Conservation (phyloP, 2,113 vertebrate genomes). For the Brienomyrus brachyistius region DNA sequence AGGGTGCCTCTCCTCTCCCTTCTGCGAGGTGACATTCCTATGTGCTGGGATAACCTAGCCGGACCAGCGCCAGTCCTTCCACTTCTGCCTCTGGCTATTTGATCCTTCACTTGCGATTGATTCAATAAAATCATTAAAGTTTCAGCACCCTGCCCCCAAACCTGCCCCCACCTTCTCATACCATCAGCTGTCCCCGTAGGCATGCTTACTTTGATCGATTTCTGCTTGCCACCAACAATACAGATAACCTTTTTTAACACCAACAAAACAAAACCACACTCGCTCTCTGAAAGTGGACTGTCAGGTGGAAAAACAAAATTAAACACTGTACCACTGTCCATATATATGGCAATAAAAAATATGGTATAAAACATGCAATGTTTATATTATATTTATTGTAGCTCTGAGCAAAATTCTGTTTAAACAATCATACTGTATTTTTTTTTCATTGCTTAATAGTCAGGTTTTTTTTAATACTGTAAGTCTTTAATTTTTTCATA, state of each 20-base stretch:
- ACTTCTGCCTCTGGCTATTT: slow-evolving; percentile 44
- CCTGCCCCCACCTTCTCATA: background rate
- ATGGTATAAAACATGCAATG: background rate
- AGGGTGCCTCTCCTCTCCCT: slow-evolving; percentile 55
- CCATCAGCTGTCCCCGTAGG: slow-evolving; percentile 19
- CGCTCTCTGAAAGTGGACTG: slow-evolving; percentile 26
- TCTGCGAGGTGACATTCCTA: slow-evolving; percentile 46
- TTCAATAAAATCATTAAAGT: slow-evolving; percentile 57
- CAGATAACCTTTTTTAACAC: slow-evolving; percentile 45
- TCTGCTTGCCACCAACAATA: slow-evolving; percentile 50
- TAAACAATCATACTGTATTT: background rate
- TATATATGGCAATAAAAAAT: background rate
- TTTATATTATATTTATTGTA: slow-evolving; percentile 10
- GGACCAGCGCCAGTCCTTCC: slow-evolving; percentile 14
- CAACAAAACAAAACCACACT: slow-evolving; percentile 38
- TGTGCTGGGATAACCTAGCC: slow-evolving; percentile 39
- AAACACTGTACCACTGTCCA: slow-evolving; percentile 36
- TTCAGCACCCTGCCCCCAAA: background rate
- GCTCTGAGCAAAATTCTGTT: background rate
- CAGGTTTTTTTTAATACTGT: background rate
- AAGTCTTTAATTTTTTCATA: background rate
- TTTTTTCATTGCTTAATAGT: background rate
- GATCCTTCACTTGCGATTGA: slow-evolving; percentile 41
- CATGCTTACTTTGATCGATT: slow-evolving; percentile 46
- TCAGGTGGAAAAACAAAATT: slow-evolving; percentile 21